Evolutionary conservation across 2,888 invertebrate species (phyloP).

Genomic region (Luffia ferchaultella): DNA sequence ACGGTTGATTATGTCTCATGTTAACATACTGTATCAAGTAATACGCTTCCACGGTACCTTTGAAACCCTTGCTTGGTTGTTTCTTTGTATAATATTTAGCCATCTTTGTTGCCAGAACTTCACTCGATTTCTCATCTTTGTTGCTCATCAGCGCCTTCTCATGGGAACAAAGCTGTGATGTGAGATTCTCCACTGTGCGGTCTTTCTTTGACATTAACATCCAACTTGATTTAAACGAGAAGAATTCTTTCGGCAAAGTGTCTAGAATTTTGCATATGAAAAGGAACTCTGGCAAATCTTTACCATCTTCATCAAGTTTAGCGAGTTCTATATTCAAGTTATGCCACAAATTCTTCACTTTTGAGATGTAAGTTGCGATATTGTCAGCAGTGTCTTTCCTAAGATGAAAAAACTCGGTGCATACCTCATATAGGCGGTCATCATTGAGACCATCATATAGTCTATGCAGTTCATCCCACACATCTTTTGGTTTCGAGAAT

Average conservation of each 20-base stretch:
- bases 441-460: too few species aligned
- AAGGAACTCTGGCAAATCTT: not conserved
- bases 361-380: not conserved
- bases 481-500: too few species aligned
- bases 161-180: slow-evolving; percentile 5
- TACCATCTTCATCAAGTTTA: not conserved
- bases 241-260: not conserved
- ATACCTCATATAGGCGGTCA: not conserved
- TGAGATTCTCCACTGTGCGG: slow-evolving; percentile 4
- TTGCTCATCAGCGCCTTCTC: slow-evolving; percentile 1
- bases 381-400: not conserved
- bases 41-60: too few species aligned
- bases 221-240: slow-evolving; percentile 2
- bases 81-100: not conserved
- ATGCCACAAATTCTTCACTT: not conserved
- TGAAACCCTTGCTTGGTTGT: not conserved
- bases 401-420: slow-evolving; percentile 2
- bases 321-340: not conserved
- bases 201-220: slow-evolving; percentile 3
- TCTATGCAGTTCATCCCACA: too few species aligned
- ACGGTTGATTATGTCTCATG: too few species aligned
- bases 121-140: not conserved
- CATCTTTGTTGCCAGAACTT: not conserved
- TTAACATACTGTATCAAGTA: too few species aligned
- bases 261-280: not conserved